Base-by-base conservation (phyloP, 2,888 invertebrate genomes). In the Helobdella robusta region DNA sequence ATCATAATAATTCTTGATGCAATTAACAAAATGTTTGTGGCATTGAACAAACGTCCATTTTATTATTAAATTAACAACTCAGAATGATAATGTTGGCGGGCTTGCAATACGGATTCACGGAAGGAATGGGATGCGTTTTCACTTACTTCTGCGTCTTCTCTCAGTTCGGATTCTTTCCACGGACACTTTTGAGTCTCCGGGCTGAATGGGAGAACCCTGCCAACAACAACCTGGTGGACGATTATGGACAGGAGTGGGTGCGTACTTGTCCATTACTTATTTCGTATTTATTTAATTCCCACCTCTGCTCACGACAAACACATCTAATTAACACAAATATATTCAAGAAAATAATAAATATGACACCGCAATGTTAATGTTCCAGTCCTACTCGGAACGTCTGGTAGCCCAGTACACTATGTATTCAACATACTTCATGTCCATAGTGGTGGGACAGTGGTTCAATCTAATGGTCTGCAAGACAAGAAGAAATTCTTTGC, bases 41-140 rank as follows among this genome's bases (percentile, higher is more conserved):
- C n/a, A n/a, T n/a, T n/a, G n/a, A n/a, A n/a, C n/a, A n/a, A n/a
- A n/a, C n/a, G n/a, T n/a, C n/a, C n/a, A n/a, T n/a, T n/a, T n/a
- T n/a, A n/a, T n/a, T n/a, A n/a, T n/a, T n/a, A n/a, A n/a, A n/a
- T n/a, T n/a, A n/a, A n/a, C n/a, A n/a, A n/a, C n/a, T n/a, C 58
- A 58, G 70, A 32, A 61, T 98, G 83, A 97, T 98, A 83, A 93
- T 94, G 71, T 93, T 98, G 89, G 93, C 97, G 68, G 98, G 97
- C 82, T 97, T 97, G 76, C 98, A 98, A 82, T 97, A 98, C 81
- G 98, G 98, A 78, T 95, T 98, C 94, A 97, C 98, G 82, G 97
- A 98, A 85, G 97, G 97, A 61, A 91, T 93, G n/a, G 97, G 95
- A 72, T 98, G 97, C 36, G 98, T 98, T 89, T 98, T 95, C 84